phyloP scores from a whole-genome alignment of 2,888 invertebrate species.

The Labia minor region DNA sequence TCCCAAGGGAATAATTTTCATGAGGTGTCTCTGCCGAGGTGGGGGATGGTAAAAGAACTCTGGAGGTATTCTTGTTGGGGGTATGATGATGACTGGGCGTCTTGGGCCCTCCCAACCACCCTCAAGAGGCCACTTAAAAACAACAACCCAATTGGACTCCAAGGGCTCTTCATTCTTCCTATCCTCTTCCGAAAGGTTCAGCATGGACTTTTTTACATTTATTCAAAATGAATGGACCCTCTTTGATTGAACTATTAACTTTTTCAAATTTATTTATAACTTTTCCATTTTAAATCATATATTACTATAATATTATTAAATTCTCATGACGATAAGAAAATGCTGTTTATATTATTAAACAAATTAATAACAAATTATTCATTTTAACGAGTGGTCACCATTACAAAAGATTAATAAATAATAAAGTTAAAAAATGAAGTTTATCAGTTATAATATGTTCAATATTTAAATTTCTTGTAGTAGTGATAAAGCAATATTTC shows the following conservation, averaged over 20 bases:
- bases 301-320: no score
- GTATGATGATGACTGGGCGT: constrained; percentile 5
- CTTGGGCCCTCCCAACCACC: constrained; percentile 8
- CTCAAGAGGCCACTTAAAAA: constrained; percentile 8
- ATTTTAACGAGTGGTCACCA: no score
- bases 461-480: no score
- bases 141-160: constrained; percentile 2
- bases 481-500: no score
- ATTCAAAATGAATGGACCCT: neutral
- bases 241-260: neutral
- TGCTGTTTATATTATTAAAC: no score
- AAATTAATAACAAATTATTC: no score
- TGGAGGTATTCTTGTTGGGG: neutral
- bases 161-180: constrained; percentile 7
- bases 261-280: no score
- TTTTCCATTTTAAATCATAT: no score
- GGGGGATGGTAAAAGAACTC: neutral
- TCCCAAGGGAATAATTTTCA: neutral
- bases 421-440: no score
- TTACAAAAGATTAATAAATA: no score
- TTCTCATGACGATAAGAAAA: no score
- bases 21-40: neutral
- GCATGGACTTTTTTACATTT: neutral
- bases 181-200: neutral
- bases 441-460: no score